Evolutionary conservation across 2,797 vertebrate species (phyloP).

Genomic region (Sternarchorhynchus goeldii): DNA sequence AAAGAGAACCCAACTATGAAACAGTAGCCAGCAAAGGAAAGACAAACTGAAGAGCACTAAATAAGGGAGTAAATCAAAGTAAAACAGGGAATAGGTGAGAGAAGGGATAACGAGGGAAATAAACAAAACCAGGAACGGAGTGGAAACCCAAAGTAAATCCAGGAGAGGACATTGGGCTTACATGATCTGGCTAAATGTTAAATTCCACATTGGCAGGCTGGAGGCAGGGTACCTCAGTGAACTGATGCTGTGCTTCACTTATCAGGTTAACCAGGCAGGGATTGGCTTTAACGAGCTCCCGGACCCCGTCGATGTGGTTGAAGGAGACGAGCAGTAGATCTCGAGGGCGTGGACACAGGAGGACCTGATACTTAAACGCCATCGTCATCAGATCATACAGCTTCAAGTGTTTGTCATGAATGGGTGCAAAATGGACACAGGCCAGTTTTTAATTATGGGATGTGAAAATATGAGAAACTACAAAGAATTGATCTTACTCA

Average conservation of each 20-base stretch:
- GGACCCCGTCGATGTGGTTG: slow-evolving; percentile 90
- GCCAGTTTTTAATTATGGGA: not conserved
- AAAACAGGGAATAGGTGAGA: too few species aligned
- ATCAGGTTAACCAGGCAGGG: slow-evolving; percentile 84
- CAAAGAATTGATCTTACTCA: too few species aligned
- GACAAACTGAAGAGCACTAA: too few species aligned
- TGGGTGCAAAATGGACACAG: not conserved
- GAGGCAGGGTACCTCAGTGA: slow-evolving; percentile 79
- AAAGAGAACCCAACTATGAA: too few species aligned
- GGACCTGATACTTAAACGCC: slow-evolving; percentile 94
- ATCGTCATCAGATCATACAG: slow-evolving; percentile 94
- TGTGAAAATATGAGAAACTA: too few species aligned
- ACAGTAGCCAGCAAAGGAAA: too few species aligned
- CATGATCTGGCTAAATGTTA: too few species aligned
- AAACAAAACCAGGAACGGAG: too few species aligned
- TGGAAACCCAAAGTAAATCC: too few species aligned
- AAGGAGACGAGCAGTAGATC: slow-evolving; percentile 90
- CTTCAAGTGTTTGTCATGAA: slow-evolving; percentile 64
- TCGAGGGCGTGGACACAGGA: slow-evolving; percentile 87
- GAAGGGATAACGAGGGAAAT: too few species aligned
- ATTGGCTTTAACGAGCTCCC: slow-evolving; percentile 80
- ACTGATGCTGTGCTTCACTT: slow-evolving; percentile 82
- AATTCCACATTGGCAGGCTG: not conserved
- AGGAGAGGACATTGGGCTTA: too few species aligned
- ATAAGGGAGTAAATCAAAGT: too few species aligned